These are phyloP conservation scores for Rhinichthys klamathensis DNA, from an alignment of 2,113 vertebrate genomes.

Conservation along the genomic window DNA sequence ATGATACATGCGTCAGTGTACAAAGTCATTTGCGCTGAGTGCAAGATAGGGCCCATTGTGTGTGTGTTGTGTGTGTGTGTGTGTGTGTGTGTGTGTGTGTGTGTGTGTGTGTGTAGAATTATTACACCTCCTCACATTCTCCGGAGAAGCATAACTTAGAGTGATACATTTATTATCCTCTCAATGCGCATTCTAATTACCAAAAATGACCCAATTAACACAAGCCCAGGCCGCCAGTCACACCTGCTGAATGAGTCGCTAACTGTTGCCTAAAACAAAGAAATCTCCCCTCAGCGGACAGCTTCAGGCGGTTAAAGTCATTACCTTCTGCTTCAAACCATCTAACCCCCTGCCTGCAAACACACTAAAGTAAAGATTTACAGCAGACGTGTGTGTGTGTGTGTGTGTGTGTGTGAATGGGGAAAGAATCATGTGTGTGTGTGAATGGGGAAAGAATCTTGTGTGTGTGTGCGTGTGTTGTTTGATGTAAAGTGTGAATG, in stretches of 20 bases:
- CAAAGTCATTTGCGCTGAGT: too few relatives aligned
- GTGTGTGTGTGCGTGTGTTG: not conserved
- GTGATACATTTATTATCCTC: constrained; percentile 35
- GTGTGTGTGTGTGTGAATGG: not conserved
- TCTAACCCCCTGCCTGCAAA: constrained; percentile 14
- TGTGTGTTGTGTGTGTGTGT: not conserved
- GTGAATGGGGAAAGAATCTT: constrained; percentile 23
- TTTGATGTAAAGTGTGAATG: too few relatives aligned
- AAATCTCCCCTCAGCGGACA: not conserved
- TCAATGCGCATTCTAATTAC: constrained; percentile 24
- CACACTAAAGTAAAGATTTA: constrained; percentile 26
- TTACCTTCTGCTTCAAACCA: constrained; percentile 26
- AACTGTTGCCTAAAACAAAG: not conserved
- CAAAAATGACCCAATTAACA: constrained; percentile 39
- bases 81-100: not conserved
- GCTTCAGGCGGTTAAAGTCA: constrained; percentile 15
- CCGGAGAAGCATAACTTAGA: constrained; percentile 8
- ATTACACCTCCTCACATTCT: not conserved
- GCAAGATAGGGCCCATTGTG: too few relatives aligned
- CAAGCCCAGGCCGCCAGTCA: not conserved
- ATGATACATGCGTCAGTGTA: too few relatives aligned
- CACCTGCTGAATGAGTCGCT: constrained; percentile 26
- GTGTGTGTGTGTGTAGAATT: not conserved
- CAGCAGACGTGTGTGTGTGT: not conserved
- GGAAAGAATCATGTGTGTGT: too few relatives aligned